Evolutionary conservation across 2,797 vertebrate genomes (phyloP).

Genomic region (Tinamus major): DNA sequence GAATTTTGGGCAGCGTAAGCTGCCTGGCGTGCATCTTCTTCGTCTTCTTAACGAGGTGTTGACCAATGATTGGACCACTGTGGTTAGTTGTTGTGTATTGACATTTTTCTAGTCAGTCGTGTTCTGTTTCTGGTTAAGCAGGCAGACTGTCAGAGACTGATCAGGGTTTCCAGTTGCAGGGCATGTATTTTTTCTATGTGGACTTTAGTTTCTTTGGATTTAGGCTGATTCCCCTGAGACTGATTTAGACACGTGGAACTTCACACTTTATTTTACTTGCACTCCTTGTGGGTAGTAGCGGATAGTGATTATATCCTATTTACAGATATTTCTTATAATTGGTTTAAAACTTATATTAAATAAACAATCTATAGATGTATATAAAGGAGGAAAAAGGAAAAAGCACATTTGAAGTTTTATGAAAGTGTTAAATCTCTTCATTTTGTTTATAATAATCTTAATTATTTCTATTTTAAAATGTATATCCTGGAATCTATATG

Average conservation of each 20-base stretch:
- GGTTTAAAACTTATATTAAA: background rate
- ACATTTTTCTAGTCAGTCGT: background rate
- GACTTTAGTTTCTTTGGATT: slow-evolving; percentile 14
- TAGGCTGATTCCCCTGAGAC: slow-evolving; percentile 6
- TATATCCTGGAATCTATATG: background rate
- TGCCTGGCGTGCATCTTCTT: background rate
- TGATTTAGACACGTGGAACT: background rate
- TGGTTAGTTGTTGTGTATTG: background rate
- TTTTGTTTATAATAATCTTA: background rate
- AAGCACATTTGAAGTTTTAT: background rate
- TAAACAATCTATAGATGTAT: background rate
- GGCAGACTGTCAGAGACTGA: background rate
- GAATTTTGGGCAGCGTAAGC: background rate
- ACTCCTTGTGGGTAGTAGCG: background rate
- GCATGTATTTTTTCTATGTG: background rate
- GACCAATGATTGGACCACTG: background rate
- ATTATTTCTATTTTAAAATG: background rate
- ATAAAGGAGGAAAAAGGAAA: background rate
- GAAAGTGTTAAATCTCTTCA: background rate
- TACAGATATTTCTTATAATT: background rate
- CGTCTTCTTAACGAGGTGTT: background rate
- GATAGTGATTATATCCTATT: slow-evolving; percentile 18
- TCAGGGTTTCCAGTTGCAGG: slow-evolving; percentile 4
- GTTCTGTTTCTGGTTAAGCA: background rate
- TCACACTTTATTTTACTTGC: slow-evolving; percentile 9